Percentiles rank a stretch among this genome's conserved stretches.
Evolutionary conservation across 2,113 vertebrate genomes (phyloP).

Genomic region (Clarias magur): DNA sequence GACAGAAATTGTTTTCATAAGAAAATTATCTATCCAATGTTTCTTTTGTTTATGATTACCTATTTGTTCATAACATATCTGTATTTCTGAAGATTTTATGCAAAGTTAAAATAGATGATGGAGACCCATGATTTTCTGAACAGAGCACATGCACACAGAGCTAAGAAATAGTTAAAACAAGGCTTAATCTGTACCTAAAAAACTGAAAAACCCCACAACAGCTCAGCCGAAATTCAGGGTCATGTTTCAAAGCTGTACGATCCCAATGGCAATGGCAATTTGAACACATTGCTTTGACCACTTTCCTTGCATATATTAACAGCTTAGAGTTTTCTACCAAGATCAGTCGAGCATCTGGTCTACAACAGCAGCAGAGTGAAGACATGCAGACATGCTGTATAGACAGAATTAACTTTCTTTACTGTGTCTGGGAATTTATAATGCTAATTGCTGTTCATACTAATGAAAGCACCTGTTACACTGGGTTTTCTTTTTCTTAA

Average conservation of each 20-base stretch:
- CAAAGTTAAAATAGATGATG: neutral
- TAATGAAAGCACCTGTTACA: constrained; percentile 31
- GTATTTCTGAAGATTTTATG: neutral
- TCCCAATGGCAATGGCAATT: neutral
- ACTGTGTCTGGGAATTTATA: neutral
- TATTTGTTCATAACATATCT: neutral
- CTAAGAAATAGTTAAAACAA: neutral
- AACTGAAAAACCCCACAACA: neutral
- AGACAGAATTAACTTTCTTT: neutral
- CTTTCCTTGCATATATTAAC: constrained; percentile 15
- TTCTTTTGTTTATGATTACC: neutral
- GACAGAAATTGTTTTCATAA: too few species aligned
- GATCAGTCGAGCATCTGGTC: neutral
- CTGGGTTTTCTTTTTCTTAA: neutral
- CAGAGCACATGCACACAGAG: neutral
- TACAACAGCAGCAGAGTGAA: neutral
- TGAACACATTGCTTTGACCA: neutral
- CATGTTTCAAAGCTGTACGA: neutral
- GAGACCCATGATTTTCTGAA: neutral
- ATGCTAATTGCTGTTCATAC: neutral
- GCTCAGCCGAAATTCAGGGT: neutral
- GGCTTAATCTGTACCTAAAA: neutral
- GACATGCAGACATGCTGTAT: neutral
- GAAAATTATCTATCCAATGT: too few species aligned
- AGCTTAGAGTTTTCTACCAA: neutral